Evolutionary conservation across 2,888 invertebrate species (phyloP), one percentile per base, ranked within the genome.

Genomic region (Amiota minor): DNA sequence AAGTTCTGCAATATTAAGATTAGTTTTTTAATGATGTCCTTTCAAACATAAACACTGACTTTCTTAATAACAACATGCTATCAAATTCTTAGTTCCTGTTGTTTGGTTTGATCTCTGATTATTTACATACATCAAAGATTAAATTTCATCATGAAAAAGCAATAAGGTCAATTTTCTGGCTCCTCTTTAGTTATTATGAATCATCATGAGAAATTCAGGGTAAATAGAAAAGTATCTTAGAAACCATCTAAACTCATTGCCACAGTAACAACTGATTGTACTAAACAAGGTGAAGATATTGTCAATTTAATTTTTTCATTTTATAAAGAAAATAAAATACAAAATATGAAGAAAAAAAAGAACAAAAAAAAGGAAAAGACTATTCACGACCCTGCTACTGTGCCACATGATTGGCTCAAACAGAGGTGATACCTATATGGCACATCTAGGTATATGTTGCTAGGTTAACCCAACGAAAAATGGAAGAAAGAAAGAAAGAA

Each of bases 281-380:
- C 16, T 59, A 59, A 18, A n/a, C 16, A 18, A 4, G 35, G 6
- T 35, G 35, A 35, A 35, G 35, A 35, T 35, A 35, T 77, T 77
- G 78, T 77, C 77, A 77, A 78, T 77, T 73, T 74, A 18, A 61
- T 55, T 71, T 35, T 35, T 35, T 62, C 20, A n/a, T 23, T 46
- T n/a, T 50, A 16, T 18, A 71, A 46, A 72, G 61, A 74, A 74
- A 77, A 81, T 77, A 80, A 78, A 78, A 83, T 83, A 77, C 79
- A 82, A 84, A 84, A 85, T 85, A 85, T 85, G 79, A 82, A 84
- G 77, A 79, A 76, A 77, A 77, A 80, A 80, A 82, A 85, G 85
- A 82, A 85, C 84, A 82, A 82, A 82, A 50, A n/a, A 50, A 50
- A n/a, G 1, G 23, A 35, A 53, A 46, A 23, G 46, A 75, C 72